Base-by-base conservation (phyloP, 2,888 invertebrate genomes). In the Lochmaea capreae region DNA sequence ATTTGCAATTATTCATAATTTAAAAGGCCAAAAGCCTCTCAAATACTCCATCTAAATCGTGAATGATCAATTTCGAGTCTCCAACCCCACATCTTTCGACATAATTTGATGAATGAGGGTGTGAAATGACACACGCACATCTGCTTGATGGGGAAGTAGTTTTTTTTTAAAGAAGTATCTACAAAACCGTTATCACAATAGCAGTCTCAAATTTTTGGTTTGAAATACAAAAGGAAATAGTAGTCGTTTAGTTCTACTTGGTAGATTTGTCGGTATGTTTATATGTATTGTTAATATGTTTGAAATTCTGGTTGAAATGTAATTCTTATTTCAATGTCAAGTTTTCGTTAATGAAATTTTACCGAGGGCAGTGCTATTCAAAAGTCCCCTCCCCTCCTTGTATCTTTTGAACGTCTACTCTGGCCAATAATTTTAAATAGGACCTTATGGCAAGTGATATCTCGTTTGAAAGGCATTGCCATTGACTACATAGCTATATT, bases 81-180 rank as follows among this genome's bases (percentile, higher is more conserved):
- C 22, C 57, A 57, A 57, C 74, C 73, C 74, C 76, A 69, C 70
- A 63, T 65, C 63, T 72, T 76, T 69, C 65, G 76, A 26, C 72
- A 54, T 49, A 42, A 59, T 14, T 68, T 82, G 82, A 81, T 81
- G 82, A 81, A 81, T 81, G 81, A 79, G 82, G 81, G 82, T 81
- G 82, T 81, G 81, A 82, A 82, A 79, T 81, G 81, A 81, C 81
- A 82, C 81, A 79, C 72, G 72, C 79, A 77, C 81, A 81, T 81
- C 80, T 82, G 81, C 79, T 78, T 57, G 73, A 78, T 73, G 76
- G 74, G 78, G 74, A 77, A 78, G 68, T 65, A 52, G 58, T 71
- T 79, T 80, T 81, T 80, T 77, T 73, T 75, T 77, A 75, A 67
- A 74, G 67, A 71, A 18, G 22, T 58, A 22, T 58, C 57, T 58